Evolutionary conservation across 2,888 invertebrate species (phyloP).

Genomic region (Morpho achilles): DNA sequence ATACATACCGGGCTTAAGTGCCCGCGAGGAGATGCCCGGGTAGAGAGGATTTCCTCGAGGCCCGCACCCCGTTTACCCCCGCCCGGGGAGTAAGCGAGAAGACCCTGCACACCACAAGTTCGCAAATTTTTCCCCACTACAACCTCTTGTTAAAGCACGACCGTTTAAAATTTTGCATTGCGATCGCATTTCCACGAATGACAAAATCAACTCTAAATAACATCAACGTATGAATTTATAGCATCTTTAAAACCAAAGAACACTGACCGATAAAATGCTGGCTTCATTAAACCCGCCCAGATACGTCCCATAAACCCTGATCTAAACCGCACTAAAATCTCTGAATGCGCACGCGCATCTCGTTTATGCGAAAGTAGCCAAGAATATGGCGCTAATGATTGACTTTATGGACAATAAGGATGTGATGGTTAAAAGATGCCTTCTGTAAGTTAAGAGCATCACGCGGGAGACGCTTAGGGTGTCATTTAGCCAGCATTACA

Average conservation of each 20-base stretch:
- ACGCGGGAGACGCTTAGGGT: background rate
- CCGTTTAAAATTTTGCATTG: too few species aligned
- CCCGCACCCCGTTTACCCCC: too few species aligned
- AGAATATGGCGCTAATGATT: conserved; percentile 16
- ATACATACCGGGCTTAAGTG: too few species aligned
- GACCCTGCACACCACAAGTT: too few species aligned
- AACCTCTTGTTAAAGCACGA: too few species aligned
- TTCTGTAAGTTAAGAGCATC: background rate
- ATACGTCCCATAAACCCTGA: conserved; percentile 32
- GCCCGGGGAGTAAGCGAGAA: too few species aligned
- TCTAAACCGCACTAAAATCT: conserved; percentile 35
- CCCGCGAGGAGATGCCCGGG: too few species aligned
- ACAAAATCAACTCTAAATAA: too few species aligned
- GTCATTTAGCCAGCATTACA: too few species aligned
- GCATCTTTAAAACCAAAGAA: conserved; percentile 13
- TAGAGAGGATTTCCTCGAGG: too few species aligned
- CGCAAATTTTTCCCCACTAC: too few species aligned
- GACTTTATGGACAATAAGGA: conserved; percentile 10
- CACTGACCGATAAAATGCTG: conserved; percentile 17
- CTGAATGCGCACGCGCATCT: conserved; percentile 33
- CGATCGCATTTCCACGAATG: too few species aligned
- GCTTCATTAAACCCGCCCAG: conserved; percentile 25
- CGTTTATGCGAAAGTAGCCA: conserved; percentile 25
- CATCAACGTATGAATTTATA: background rate
- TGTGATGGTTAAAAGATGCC: conserved; percentile 9